phyloP scores from a whole-genome alignment of 2,113 vertebrate genomes.

The Phylloscopus trochilus region DNA sequence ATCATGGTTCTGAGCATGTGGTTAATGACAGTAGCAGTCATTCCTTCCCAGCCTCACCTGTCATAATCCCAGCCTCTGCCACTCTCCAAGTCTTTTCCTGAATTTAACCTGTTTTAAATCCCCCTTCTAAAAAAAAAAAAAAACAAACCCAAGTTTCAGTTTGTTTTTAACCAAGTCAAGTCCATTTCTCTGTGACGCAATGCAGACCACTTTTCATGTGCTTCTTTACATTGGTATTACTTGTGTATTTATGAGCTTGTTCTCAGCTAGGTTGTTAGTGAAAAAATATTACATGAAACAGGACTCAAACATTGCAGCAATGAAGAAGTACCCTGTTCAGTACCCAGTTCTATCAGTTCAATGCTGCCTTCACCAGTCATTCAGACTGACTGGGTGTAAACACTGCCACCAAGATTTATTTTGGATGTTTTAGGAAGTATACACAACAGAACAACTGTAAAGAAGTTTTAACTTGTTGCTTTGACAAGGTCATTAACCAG shows the following conservation, averaged over 20 bases:
- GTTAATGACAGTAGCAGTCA: not conserved
- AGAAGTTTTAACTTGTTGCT: not conserved
- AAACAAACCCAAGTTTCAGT: not conserved
- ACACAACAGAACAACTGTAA: not conserved
- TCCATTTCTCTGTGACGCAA: not conserved
- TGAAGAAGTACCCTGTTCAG: not conserved
- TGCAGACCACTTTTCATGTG: not conserved
- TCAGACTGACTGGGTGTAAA: not conserved
- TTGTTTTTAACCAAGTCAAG: not conserved
- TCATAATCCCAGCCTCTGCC: not conserved
- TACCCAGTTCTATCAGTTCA: not conserved
- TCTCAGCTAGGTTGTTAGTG: not conserved
- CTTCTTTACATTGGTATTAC: not conserved
- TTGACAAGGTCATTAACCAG: not conserved
- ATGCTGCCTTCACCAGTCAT: not conserved
- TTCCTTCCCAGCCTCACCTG: not conserved
- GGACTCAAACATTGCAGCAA: not conserved
- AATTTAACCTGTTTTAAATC: not conserved
- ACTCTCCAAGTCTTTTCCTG: not conserved
- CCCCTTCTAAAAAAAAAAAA: not conserved
- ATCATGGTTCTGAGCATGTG: rapidly evolving
- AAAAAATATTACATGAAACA: not conserved
- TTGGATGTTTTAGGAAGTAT: not conserved
- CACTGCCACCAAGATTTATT: not conserved
- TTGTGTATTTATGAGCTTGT: not conserved